Evolutionary conservation across 2,797 vertebrate genomes (phyloP), one percentile per base, ranked within the genome.

Genomic region (Glyptemys insculpta): DNA sequence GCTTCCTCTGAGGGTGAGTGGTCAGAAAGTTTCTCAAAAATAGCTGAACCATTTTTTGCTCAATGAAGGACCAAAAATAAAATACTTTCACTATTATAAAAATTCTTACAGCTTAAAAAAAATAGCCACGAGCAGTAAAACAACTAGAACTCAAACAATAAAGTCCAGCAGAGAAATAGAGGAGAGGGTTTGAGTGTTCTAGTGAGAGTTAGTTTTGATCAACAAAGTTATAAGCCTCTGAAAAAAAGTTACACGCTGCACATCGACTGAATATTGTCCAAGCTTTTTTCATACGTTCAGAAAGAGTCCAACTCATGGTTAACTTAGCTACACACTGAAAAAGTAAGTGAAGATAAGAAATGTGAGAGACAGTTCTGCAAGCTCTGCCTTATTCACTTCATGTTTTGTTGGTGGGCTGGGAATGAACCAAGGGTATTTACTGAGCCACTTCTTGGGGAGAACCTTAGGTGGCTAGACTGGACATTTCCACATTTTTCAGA

Each of bases 401-500:
- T 25, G 1, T 85, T 89, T 79, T 4, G 2, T 68, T 74, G 34
- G 54, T 83, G 53, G 52, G 50, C 8, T 86, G 29, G 16, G 3
- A 3, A 91, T 10, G 6, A 72, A 72, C n/a, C 68, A 41, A 72
- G 10, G 37, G 19, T 10, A 72, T 41, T 62, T 16, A 62, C 4
- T 87, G 16, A 90, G 54, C 18, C 47, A 16, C 89, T 94, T 94
- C 83, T 83, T 19, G 83, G 9, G 8, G 10, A 82, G 79, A 85
- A 79, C 82, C 54, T 94, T 87, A 86, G 53, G 52, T 37, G 87
- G n/a, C 6, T 96, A 87, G 89, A 89, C 65, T 81, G 23, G 68
- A 11, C 52, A 85, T 93, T 96, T 94, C 85, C 79, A 94, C 11
- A 5, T 29, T 81, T 72, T 41, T 84, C 16, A 95, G 79, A 68